Evolutionary conservation across 2,888 invertebrate species (phyloP), one percentile per base, ranked within the genome.

Genomic region (Apamea monoglypha): DNA sequence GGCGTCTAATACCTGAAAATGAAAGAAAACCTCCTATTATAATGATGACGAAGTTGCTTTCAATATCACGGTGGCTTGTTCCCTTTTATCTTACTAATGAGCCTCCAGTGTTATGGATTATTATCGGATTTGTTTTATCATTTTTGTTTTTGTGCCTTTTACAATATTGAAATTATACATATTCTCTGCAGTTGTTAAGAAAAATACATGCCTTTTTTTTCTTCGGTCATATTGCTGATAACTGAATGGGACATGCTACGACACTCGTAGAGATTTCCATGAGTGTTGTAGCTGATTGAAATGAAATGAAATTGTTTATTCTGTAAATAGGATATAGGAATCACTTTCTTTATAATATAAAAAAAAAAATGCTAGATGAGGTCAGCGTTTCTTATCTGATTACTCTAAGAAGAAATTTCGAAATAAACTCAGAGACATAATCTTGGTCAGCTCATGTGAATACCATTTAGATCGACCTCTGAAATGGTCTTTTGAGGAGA

Each of bases 1-100:
- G 84, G 82, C 80, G 80, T 83, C 88, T 90, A 91, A 91, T 91
- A 91, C 88, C 90, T 90, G 91, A 89, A 88, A 89, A 91, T 85
- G 88, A 85, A 89, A 88, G 82, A 86, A 78, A 86, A 81, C 76
- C 74, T 79, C 87, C 87, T 85, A 83, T 87, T 89, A 83, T 88
- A 84, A 85, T 82, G 82, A 90, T 86, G 85, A 87, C 69, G 76
- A 87, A 84, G 84, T 87, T 84, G 88, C 82, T 88, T 87, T 82
- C 88, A 90, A 90, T 89, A 84, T 85, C 81, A 81, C 84, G 86
- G 81, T 80, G 80, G 78, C 83, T 87, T 86, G 80, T 80, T 87
- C 74, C n/a, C 84, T 83, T 89, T 88, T 80, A 85, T 88, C 82
- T 88, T 82, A 75, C 82, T 90, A 88, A 90, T 88, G 85, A 89